Conservation (phyloP, 2,888 invertebrate species). For the Labia minor region DNA sequence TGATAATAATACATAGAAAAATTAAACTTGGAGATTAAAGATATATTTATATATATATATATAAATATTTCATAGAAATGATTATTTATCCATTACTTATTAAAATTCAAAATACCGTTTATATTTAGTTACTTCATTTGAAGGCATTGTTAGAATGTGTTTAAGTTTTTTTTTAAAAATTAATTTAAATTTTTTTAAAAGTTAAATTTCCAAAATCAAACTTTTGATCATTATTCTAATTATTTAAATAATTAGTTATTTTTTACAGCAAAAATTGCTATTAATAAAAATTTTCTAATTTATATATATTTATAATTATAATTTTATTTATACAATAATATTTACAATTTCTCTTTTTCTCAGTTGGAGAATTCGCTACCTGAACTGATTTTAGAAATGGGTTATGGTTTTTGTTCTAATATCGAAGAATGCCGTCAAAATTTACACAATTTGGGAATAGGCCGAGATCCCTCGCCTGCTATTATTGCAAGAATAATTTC, state of each 20-base stretch:
- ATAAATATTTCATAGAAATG: neutral
- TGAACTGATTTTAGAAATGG: constrained; percentile 84
- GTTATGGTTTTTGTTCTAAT: constrained; percentile 75
- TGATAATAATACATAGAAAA: too few relatives aligned
- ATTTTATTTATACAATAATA: neutral
- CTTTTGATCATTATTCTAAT: too few relatives aligned
- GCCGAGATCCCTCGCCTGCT: constrained; percentile 68
- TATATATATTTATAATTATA: neutral
- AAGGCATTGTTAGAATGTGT: too few relatives aligned
- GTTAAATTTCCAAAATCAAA: too few relatives aligned
- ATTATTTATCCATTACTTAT: neutral
- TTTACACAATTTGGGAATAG: constrained; percentile 65
- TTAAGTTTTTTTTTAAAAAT: too few relatives aligned
- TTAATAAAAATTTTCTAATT: too few relatives aligned
- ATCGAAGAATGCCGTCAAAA: constrained; percentile 81
- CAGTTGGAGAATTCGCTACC: constrained; percentile 66
- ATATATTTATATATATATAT: neutral
- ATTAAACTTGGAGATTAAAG: too few relatives aligned
- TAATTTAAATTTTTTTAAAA: too few relatives aligned
- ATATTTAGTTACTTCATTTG: too few relatives aligned
- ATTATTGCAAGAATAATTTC: constrained; percentile 76
- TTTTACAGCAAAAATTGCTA: neutral
- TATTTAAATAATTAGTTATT: too few relatives aligned
- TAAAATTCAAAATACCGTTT: neutral
- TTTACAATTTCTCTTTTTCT: too few relatives aligned